Conservation (phyloP, 1,140 invertebrate genomes). For the Polypedilum vanderplanki region DNA sequence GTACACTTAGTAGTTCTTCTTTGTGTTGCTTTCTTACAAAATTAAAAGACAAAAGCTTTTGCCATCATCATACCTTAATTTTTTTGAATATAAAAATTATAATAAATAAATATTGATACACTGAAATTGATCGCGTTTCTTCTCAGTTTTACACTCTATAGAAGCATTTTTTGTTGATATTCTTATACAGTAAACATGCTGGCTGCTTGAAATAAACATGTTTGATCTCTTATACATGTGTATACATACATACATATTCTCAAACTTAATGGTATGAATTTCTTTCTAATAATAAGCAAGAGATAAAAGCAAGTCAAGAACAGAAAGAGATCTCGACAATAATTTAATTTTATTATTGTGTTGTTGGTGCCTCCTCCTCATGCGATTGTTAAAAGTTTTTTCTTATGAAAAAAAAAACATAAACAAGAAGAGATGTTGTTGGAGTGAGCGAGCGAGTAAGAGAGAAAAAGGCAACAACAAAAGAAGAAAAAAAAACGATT, state of each 20-base stretch:
- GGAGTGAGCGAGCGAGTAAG: too few relatives aligned
- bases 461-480: constrained; percentile 13
- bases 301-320: constrained; percentile 1
- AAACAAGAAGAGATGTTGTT: constrained; percentile 17
- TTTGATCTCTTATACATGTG: too few relatives aligned
- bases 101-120: too few relatives aligned
- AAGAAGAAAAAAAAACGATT: not conserved
- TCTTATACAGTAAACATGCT: too few relatives aligned
- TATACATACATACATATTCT: not conserved
- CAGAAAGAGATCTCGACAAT: not conserved
- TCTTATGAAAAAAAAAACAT: not conserved
- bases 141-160: too few relatives aligned
- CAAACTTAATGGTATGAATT: constrained; percentile 19
- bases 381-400: not conserved
- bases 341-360: not conserved
- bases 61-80: too few relatives aligned
- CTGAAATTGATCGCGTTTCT: too few relatives aligned
- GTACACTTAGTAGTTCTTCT: not conserved
- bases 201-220: too few relatives aligned
- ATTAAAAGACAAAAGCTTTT: not conserved
- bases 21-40: constrained; percentile 1
- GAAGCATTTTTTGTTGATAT: too few relatives aligned
- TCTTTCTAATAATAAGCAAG: not conserved
- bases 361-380: constrained; percentile 7
- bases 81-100: too few relatives aligned